Percentiles rank a stretch among this genome's conserved stretches.
phyloP scores from a whole-genome alignment of 2,888 invertebrate genomes.

The Luperina testacea region DNA sequence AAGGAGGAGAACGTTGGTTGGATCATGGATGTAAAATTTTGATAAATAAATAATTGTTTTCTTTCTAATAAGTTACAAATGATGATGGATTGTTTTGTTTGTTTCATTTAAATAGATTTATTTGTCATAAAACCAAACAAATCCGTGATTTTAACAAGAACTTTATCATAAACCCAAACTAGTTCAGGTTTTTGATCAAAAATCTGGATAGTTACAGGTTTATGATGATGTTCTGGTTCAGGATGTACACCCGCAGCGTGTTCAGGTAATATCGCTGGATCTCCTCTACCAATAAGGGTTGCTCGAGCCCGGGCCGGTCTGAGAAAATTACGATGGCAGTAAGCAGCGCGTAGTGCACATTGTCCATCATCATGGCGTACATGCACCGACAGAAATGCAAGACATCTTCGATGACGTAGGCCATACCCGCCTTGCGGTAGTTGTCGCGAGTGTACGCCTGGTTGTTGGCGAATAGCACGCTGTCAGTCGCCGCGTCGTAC shows the following conservation, averaged over 20 bases:
- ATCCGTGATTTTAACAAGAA: too few species aligned
- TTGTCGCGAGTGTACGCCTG: constrained; percentile 98
- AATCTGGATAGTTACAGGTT: too few species aligned
- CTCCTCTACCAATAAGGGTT: constrained; percentile 98
- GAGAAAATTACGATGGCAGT: constrained; percentile 99
- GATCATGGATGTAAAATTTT: too few species aligned
- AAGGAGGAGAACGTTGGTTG: too few species aligned
- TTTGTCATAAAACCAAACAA: too few species aligned
- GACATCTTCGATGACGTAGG: constrained; percentile 97
- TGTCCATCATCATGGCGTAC: constrained; percentile 98
- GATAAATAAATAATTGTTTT: too few species aligned
- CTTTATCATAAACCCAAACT: too few species aligned
- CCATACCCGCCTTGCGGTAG: constrained; percentile 98
- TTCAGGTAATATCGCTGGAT: constrained; percentile 99
- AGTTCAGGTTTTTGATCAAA: too few species aligned
- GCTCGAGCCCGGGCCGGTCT: constrained; percentile 97
- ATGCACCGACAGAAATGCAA: constrained; percentile 98
- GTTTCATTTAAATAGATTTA: too few species aligned
- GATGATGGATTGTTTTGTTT: too few species aligned
- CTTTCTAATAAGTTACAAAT: too few species aligned
- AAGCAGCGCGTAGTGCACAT: constrained; percentile 98
- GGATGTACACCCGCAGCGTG: constrained; percentile 97
- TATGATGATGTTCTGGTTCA: constrained; percentile 95
- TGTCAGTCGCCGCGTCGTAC: constrained; percentile 97
- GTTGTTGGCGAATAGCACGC: constrained; percentile 99